A percentile compares a stretch with the other conserved stretches of the same genome.
These are phyloP conservation scores for Oreochromis grahami DNA, from an alignment of 2,797 vertebrate species.

Conservation along the genomic window DNA sequence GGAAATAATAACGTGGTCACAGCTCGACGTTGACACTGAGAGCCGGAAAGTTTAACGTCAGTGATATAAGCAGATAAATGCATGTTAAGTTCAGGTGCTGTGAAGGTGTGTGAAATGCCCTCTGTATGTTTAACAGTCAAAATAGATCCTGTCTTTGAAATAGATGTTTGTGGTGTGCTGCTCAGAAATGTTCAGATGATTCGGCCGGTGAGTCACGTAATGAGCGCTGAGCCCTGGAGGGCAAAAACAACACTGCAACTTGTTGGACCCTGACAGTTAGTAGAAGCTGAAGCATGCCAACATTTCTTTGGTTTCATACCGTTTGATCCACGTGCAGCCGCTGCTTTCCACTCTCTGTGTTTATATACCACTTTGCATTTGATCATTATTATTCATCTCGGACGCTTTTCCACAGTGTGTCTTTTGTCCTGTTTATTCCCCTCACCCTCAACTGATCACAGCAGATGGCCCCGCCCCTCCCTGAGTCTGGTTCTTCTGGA, in stretches of 20 bases:
- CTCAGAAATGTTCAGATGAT: not conserved
- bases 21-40: not conserved
- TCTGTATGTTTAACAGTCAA: not conserved
- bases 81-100: not conserved
- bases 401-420: not conserved
- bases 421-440: not conserved
- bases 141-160: not conserved
- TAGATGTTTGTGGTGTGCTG: not conserved
- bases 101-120: not conserved
- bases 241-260: not conserved
- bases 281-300: not conserved
- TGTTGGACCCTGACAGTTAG: not conserved
- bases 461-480: not conserved
- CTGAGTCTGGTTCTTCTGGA: too few species aligned
- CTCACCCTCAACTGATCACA: not conserved
- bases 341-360: not conserved
- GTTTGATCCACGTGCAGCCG: not conserved
- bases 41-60: not conserved
- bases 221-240: not conserved
- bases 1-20: not conserved
- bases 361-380: not conserved
- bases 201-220: not conserved
- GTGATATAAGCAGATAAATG: not conserved
- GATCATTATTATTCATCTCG: not conserved
- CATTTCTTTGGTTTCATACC: not conserved